Evolutionary conservation across 1,140 invertebrate species (phyloP).

Genomic region (Micrasema minimum): DNA sequence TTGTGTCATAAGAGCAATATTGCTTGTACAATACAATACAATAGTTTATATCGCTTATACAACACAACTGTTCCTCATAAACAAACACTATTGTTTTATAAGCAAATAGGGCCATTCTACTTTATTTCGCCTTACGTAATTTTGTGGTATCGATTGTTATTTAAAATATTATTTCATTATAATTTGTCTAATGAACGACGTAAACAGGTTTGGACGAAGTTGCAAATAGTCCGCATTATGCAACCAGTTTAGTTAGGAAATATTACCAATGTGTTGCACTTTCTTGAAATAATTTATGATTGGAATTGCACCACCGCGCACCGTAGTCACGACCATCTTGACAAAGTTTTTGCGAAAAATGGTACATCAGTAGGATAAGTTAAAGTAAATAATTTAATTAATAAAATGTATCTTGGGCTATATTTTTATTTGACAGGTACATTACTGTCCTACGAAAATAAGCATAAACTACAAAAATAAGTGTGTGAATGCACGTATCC

Average conservation of each 20-base stretch:
- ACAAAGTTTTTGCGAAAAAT: too few relatives aligned
- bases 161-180: slow-evolving; percentile 15
- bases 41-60: too few relatives aligned
- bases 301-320: slow-evolving; percentile 28
- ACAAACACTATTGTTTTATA: slow-evolving; percentile 1
- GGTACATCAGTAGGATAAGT: too few relatives aligned
- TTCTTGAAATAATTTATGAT: slow-evolving; percentile 24
- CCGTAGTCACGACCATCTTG: slow-evolving; percentile 37
- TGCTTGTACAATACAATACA: too few relatives aligned
- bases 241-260: not conserved
- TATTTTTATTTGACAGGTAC: too few relatives aligned
- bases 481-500: too few relatives aligned
- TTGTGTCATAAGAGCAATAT: too few relatives aligned
- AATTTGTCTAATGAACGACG: slow-evolving; percentile 23
- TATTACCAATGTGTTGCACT: not conserved
- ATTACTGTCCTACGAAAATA: too few relatives aligned
- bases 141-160: slow-evolving; percentile 15
- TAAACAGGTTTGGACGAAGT: not conserved
- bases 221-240: slow-evolving; percentile 8
- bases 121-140: not conserved
- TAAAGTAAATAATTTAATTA: too few relatives aligned
- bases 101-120: not conserved
- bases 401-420: too few relatives aligned
- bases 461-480: too few relatives aligned
- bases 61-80: too few relatives aligned